Evolutionary conservation across 2,797 vertebrate species (phyloP).

Genomic region (Sebastes elongatus): DNA sequence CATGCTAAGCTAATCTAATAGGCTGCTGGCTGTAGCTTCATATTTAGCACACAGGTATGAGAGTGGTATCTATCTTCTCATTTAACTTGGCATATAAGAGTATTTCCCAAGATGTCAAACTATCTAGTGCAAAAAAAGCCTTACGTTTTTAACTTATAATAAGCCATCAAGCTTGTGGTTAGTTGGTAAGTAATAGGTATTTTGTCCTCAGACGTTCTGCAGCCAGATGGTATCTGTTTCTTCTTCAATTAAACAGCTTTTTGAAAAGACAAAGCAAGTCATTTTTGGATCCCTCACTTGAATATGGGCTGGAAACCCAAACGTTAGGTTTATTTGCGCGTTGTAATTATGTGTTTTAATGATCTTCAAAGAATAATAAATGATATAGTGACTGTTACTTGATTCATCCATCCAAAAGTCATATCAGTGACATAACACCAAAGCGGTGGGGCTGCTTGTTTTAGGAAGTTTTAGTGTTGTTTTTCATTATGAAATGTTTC

Average conservation of each 20-base stretch:
- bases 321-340: neutral
- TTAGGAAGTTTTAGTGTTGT: neutral
- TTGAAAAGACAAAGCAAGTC: neutral
- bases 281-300: neutral
- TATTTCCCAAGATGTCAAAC: neutral
- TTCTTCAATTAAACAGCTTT: neutral
- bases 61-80: neutral
- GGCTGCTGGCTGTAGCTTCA: too few species aligned
- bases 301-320: neutral
- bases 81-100: neutral
- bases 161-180: neutral
- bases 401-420: neutral
- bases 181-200: neutral
- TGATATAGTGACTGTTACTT: neutral
- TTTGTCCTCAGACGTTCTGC: neutral
- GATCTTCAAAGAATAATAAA: neutral
- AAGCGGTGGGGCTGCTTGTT: neutral
- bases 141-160: accelerated
- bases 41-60: neutral
- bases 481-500: neutral
- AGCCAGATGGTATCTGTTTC: neutral
- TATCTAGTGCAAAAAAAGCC: neutral
- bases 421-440: neutral
- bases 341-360: neutral
- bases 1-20: neutral